Evolutionary conservation across 2,888 invertebrate genomes (phyloP).

Genomic region (Spodoptera exigua): DNA sequence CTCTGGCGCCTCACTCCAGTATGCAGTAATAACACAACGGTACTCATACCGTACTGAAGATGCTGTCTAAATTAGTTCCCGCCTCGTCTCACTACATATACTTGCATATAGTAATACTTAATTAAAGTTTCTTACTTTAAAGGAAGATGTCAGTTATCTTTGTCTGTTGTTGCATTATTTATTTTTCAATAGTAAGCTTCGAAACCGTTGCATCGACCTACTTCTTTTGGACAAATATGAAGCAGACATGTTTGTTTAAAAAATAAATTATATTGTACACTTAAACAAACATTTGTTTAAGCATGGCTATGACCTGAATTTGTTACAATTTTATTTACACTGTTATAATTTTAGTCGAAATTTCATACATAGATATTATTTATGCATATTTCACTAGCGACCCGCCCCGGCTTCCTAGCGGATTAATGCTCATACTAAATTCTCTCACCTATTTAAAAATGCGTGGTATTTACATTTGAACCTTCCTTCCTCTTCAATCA

Average conservation of each 20-base stretch:
- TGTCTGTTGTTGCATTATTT: not conserved
- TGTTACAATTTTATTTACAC: no score
- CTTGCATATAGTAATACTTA: not conserved
- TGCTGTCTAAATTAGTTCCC: constrained; percentile 35
- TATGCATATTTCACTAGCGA: no score
- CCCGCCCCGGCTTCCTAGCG: no score
- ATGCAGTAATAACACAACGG: constrained; percentile 24
- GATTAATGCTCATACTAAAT: no score
- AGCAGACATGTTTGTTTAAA: no score
- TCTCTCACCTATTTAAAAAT: no score
- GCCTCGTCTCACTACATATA: constrained; percentile 1
- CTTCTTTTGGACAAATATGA: no score
- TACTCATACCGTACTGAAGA: constrained; percentile 25
- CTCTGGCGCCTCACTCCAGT: not conserved
- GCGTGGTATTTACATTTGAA: no score
- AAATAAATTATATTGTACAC: not conserved
- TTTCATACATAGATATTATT: no score
- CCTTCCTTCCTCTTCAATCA: no score
- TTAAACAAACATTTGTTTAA: constrained; percentile 18
- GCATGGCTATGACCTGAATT: not conserved
- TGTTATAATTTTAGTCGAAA: no score
- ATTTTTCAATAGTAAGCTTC: not conserved
- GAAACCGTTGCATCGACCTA: not conserved
- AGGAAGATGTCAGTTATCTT: constrained; percentile 8
- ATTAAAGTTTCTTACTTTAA: constrained; percentile 16